Base-by-base conservation (phyloP, 2,888 invertebrate genomes). In the Lasioglossum oenotherae region DNA sequence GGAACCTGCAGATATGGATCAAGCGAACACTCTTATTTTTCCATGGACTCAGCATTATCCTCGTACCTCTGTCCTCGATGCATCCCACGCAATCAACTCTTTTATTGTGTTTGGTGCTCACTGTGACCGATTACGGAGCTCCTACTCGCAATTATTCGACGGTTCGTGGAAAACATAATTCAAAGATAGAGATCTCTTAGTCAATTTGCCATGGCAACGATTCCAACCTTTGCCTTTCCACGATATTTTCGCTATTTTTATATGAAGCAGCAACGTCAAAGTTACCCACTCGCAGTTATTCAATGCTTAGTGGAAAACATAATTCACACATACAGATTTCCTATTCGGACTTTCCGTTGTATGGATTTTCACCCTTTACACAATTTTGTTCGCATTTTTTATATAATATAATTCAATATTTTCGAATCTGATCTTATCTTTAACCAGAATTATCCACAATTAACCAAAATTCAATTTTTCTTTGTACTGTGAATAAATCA, bases 1-100 rank as follows among this genome's bases (percentile, higher is more conserved):
- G 19, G 31, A 64, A 57, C 75, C 60, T 27, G 57, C 31, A 23
- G 41, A 64, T 60, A 41, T 41, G 69, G 69, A 38, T 71, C 69
- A 19, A 31, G 14, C 38, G 69, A 41, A 71, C 69, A 12, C 16
- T 64, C 44, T 60, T 41, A 60, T 75, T 76, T 64, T 19, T 67
- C 23, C 44, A 19, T 35, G 38, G 38, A 71, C 4, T 38, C 69
- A 41, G 38, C n/a, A 41, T 12, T 71, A 19, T 38, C 19, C 38
- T 3, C 10, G 1, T 38, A 19, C 69, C 57, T 57, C n/a, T 57
- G 10, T 57, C 57, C 57, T n/a, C 57, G n/a, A 69, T 35, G 35
- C 69, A 38, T 23, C 19, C 38, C 23, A 8, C 19, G 23, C 23
- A 19, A 19, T 38, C 69, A 38, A 19, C 35, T 64, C 16, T 64